A percentile compares a stretch with the other conserved stretches of the same genome.
Conservation (phyloP, 2,113 vertebrate genomes). For the Sminthopsis crassicaudata region DNA sequence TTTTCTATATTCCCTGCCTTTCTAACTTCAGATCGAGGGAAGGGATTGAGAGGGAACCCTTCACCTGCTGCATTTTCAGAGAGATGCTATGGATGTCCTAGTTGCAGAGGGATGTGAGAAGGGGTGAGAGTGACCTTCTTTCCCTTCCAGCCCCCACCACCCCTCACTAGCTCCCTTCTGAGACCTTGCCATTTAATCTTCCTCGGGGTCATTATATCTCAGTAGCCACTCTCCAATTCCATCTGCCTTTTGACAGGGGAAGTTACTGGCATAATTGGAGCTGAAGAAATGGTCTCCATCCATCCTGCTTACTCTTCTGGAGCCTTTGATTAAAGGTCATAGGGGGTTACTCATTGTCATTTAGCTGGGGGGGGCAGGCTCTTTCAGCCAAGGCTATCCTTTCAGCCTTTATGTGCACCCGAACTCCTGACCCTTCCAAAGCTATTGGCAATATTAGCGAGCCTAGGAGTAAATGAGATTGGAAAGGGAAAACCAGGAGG, state of each 20-base stretch:
- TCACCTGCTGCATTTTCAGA: not conserved
- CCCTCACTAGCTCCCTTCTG: not conserved
- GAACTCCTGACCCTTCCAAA: not conserved
- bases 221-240: not conserved
- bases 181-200: not conserved
- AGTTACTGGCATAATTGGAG: conserved; percentile 54
- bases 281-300: not conserved
- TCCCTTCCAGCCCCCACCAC: not conserved
- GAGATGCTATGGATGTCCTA: not conserved
- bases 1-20: not conserved
- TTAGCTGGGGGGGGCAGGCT: not conserved
- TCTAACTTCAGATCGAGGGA: not conserved
- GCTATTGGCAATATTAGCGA: not conserved
- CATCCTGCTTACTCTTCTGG: not conserved
- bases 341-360: conserved; percentile 12
- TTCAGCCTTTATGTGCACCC: not conserved
- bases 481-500: not conserved
- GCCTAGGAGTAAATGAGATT: not conserved
- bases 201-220: not conserved
- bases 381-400: not conserved
- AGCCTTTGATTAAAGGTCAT: conserved; percentile 61
- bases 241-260: conserved; percentile 24
- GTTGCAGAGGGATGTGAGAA: not conserved
- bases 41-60: not conserved
- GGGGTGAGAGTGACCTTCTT: not conserved